Percentiles rank a stretch among this genome's conserved stretches.
These are phyloP conservation scores for Urocolius indicus DNA, from an alignment of 2,113 vertebrate genomes.

Conservation along the genomic window DNA sequence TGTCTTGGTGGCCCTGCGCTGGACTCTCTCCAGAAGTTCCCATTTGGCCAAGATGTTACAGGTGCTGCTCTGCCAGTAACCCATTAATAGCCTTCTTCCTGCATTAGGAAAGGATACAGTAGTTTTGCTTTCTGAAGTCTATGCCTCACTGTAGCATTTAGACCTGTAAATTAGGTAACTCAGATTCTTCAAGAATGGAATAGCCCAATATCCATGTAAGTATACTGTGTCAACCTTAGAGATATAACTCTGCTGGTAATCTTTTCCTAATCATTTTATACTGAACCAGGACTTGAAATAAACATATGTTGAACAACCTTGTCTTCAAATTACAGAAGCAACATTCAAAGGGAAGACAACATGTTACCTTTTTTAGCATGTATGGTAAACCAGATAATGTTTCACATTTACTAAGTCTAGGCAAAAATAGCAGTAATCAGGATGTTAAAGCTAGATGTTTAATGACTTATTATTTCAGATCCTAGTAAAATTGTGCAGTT, in stretches of 20 bases:
- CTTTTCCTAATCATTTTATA: background rate
- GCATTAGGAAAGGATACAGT: background rate
- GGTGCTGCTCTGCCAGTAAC: background rate
- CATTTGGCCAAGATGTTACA: background rate
- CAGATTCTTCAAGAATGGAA: background rate
- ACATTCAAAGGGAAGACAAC: background rate
- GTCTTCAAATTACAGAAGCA: background rate
- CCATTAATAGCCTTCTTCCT: background rate
- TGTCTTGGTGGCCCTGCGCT: too few relatives aligned
- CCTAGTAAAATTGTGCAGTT: conserved; percentile 95
- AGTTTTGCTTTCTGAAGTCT: background rate
- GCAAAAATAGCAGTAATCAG: background rate
- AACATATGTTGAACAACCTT: background rate
- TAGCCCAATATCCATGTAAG: background rate
- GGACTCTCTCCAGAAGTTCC: background rate
- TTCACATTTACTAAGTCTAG: background rate
- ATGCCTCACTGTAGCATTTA: background rate
- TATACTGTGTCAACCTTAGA: background rate
- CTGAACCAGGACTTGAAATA: background rate
- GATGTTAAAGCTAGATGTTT: background rate
- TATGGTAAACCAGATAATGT: background rate
- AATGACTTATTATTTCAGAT: conserved; percentile 79
- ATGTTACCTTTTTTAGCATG: accelerated
- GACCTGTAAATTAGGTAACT: background rate
- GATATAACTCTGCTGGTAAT: background rate